These are phyloP conservation scores for Tiliqua scincoides DNA, from an alignment of 2,113 vertebrate species.

Conservation along the genomic window DNA sequence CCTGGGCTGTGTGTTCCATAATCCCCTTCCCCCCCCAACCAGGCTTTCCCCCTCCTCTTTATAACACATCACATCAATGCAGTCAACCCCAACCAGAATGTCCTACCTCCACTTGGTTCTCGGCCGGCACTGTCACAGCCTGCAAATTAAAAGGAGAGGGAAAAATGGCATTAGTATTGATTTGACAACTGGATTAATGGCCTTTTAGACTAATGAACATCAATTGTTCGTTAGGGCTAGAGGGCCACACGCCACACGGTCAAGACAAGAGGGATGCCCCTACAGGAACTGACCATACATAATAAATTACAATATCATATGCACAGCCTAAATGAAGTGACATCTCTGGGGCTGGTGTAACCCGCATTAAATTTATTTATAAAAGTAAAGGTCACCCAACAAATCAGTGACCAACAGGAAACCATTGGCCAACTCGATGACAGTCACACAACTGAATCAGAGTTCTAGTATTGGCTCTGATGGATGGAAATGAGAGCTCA, in stretches of 20 bases:
- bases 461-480: no score
- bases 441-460: no score
- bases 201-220: constrained; percentile 69
- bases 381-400: no score
- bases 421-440: no score
- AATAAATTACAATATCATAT: no score
- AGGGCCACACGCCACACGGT: constrained; percentile 30
- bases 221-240: constrained; percentile 61
- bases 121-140: constrained; percentile 61
- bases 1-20: not conserved
- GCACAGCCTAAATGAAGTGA: no score
- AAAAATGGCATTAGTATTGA: constrained; percentile 72
- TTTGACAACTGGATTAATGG: constrained; percentile 71
- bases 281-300: no score
- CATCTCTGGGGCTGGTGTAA: no score
- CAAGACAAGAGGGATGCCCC: constrained; percentile 11
- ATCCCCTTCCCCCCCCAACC: not conserved
- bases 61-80: not conserved
- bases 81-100: constrained; percentile 9
- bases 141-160: constrained; percentile 64
- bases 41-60: no score
- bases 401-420: no score
- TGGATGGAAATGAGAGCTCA: no score
- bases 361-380: no score
- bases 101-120: constrained; percentile 73